A percentile compares a stretch with the other conserved stretches of the same genome.
These are phyloP conservation scores for Chorisops tibialis DNA, from an alignment of 2,888 invertebrate species.

Conservation along the genomic window DNA sequence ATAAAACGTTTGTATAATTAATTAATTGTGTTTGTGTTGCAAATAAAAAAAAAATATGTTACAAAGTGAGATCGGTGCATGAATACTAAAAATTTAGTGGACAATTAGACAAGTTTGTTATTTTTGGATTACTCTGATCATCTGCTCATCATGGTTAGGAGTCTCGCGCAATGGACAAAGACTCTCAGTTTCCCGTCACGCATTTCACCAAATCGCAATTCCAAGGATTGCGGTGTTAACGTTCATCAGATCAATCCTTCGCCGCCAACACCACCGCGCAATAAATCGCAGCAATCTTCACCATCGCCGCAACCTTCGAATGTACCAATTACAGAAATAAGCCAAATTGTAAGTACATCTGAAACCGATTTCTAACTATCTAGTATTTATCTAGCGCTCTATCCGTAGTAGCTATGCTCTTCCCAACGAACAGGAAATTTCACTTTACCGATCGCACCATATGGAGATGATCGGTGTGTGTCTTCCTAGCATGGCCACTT, in stretches of 20 bases:
- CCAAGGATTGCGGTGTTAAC: conserved; percentile 66
- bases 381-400: too few species aligned
- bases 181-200: conserved; percentile 85
- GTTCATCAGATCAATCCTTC: conserved; percentile 55
- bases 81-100: conserved; percentile 36
- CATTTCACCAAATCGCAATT: conserved; percentile 75
- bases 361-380: too few species aligned
- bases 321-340: conserved; percentile 65
- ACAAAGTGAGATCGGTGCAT: background rate
- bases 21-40: too few species aligned
- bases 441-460: too few species aligned
- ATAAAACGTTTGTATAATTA: too few species aligned
- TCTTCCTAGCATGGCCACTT: too few species aligned
- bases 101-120: conserved; percentile 31
- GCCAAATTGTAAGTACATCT: conserved; percentile 66
- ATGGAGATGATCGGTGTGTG: too few species aligned
- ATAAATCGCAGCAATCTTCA: conserved; percentile 55
- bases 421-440: too few species aligned
- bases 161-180: conserved; percentile 87
- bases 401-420: too few species aligned
- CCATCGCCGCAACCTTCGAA: conserved; percentile 50
- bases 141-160: conserved; percentile 71
- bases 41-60: too few species aligned
- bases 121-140: background rate
- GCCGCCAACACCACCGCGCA: conserved; percentile 61